Evolutionary conservation across 1,140 invertebrate genomes (phyloP).

Genomic region (Solen grandis): DNA sequence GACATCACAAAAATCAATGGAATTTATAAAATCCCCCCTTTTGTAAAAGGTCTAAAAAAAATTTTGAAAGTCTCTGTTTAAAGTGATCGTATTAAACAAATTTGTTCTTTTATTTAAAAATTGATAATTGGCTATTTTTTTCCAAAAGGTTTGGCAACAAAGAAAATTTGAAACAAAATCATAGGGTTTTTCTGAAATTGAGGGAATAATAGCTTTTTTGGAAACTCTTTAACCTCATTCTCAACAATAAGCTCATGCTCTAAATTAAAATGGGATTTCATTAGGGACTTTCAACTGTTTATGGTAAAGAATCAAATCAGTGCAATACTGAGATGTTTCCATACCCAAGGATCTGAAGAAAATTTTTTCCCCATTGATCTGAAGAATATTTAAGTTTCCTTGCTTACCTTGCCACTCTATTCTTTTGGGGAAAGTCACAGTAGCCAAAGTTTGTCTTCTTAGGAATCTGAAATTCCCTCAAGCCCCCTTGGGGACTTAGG

Average conservation of each 20-base stretch:
- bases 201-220: constrained; percentile 18
- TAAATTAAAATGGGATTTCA: constrained; percentile 21
- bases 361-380: constrained; percentile 14
- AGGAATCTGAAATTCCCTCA: no score
- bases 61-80: no score
- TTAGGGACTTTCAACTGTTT: constrained; percentile 5
- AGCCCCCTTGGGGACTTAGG: no score
- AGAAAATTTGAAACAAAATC: no score
- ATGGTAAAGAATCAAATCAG: constrained; percentile 16
- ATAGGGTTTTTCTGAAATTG: neutral
- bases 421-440: no score
- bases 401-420: no score
- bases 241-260: constrained; percentile 7
- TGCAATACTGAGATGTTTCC: constrained; percentile 10
- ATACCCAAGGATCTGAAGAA: constrained; percentile 34
- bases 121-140: constrained; percentile 11
- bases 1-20: constrained; percentile 30
- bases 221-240: constrained; percentile 14
- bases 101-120: constrained; percentile 21
- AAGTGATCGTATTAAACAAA: no score
- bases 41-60: constrained; percentile 28
- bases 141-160: no score
- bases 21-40: constrained; percentile 21
- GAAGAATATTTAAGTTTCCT: no score
- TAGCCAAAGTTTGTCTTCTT: no score